Evolutionary conservation across 2,888 invertebrate genomes (phyloP).

Genomic region (Ametastegia equiseti): DNA sequence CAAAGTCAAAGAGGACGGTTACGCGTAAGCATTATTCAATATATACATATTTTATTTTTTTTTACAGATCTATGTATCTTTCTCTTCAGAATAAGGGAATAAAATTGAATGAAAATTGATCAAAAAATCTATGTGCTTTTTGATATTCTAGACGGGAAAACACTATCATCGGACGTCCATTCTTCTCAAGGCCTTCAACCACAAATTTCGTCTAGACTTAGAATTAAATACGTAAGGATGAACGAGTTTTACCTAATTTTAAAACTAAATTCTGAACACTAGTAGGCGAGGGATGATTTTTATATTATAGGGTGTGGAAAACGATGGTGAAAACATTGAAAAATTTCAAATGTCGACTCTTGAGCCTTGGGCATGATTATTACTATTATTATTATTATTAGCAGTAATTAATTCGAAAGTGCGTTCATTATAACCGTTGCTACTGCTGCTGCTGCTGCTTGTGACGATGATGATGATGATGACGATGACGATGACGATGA

Average conservation of each 20-base stretch:
- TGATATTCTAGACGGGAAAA: constrained; percentile 87
- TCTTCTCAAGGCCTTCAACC: constrained; percentile 97
- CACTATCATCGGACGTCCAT: constrained; percentile 96
- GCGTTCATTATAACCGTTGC: constrained; percentile 18
- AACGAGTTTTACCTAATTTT: neutral
- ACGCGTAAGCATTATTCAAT: constrained; percentile 77
- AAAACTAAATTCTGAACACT: neutral
- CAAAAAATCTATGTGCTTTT: constrained; percentile 54
- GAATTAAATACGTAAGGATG: constrained; percentile 96
- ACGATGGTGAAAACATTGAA: neutral
- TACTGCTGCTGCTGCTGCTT: too few species aligned
- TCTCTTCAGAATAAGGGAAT: constrained; percentile 44
- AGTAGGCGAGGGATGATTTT: neutral
- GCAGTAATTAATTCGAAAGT: constrained; percentile 10
- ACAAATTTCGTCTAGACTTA: constrained; percentile 96
- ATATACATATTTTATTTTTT: neutral
- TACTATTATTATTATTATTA: constrained; percentile 5
- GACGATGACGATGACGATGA: constrained; percentile 14
- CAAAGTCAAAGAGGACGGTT: constrained; percentile 77
- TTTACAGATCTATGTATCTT: neutral
- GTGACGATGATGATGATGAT: constrained; percentile 5
- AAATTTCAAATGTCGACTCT: neutral
- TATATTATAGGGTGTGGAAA: neutral
- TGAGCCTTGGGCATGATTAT: neutral
- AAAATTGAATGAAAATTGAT: constrained; percentile 53